phyloP scores from a whole-genome alignment of 2,113 vertebrate species.

The Tylochromis polylepis region DNA sequence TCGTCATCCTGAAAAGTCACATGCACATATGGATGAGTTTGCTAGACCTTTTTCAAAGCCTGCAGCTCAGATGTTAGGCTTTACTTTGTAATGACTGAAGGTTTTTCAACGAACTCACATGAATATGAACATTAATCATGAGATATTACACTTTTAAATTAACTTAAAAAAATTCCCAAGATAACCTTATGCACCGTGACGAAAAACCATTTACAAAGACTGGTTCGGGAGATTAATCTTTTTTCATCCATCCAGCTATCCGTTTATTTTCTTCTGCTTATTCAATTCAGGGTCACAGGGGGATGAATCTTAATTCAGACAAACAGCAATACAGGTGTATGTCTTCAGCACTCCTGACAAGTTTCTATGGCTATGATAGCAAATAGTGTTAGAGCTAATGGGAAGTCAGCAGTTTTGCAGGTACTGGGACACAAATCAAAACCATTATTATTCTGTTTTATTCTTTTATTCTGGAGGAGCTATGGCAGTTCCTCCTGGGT shows the following conservation, averaged over 20 bases:
- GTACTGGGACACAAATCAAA: neutral
- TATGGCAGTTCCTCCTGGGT: neutral
- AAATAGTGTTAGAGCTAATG: neutral
- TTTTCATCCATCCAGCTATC: neutral
- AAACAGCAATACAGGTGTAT: neutral
- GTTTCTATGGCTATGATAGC: neutral
- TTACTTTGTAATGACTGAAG: neutral
- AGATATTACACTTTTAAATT: neutral
- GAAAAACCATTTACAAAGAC: neutral
- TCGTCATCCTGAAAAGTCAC: constrained; percentile 83
- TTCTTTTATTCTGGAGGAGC: neutral
- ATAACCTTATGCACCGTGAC: neutral
- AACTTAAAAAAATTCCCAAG: neutral
- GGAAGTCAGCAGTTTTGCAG: neutral
- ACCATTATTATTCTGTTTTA: neutral
- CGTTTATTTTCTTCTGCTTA: neutral
- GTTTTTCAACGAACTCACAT: neutral
- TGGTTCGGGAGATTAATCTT: neutral
- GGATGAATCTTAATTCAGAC: neutral
- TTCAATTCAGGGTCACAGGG: neutral
- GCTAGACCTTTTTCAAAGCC: neutral
- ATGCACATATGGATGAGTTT: neutral
- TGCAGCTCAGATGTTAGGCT: neutral
- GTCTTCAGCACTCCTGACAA: neutral
- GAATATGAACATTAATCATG: neutral